Conservation (phyloP, 2,113 vertebrate genomes). For the Abramis brama region DNA sequence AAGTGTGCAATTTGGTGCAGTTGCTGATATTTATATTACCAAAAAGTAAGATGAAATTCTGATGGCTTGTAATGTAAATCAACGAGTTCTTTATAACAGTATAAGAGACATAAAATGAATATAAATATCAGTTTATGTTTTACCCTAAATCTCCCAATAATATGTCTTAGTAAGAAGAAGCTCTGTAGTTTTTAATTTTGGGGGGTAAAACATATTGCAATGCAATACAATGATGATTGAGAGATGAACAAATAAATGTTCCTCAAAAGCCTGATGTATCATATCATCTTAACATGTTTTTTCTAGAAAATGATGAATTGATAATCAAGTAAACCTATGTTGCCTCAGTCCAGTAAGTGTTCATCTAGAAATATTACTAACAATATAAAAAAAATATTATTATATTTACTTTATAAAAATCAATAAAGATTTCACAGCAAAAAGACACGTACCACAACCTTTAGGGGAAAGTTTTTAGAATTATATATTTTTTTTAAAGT, state of each 20-base stretch:
- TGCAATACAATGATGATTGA: neutral
- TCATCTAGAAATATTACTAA: neutral
- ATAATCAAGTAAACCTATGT: neutral
- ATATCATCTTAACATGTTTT: neutral
- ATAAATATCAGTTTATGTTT: neutral
- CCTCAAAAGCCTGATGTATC: neutral
- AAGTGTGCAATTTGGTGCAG: neutral
- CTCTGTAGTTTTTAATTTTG: neutral
- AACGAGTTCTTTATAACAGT: neutral
- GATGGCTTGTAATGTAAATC: neutral
- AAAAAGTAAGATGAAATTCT: neutral
- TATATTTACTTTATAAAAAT: neutral
- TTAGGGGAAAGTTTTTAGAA: no score
- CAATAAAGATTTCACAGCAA: no score
- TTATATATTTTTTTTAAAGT: no score
- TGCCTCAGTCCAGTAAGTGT: neutral
- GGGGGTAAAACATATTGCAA: neutral
- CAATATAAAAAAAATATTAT: neutral
- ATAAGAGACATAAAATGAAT: neutral
- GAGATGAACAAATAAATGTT: neutral
- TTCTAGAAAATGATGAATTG: neutral
- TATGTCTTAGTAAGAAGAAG: neutral
- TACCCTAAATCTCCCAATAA: neutral
- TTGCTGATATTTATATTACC: neutral
- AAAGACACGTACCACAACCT: no score